Conservation (phyloP, 2,888 invertebrate genomes). For the Drosophila mimetica region DNA sequence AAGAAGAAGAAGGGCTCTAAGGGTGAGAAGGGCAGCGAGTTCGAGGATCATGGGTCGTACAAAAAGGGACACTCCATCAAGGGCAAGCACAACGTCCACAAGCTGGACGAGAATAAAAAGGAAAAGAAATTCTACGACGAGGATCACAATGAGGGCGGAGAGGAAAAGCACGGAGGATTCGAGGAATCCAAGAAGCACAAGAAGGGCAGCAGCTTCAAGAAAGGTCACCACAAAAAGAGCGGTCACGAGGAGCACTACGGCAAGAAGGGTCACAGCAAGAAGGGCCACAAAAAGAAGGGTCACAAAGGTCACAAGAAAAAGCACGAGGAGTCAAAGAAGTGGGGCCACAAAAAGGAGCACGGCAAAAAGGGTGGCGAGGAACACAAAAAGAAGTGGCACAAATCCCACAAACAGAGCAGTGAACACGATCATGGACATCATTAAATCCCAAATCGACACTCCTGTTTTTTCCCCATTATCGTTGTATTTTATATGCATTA, state of each 20-base stretch:
- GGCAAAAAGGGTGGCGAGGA: conserved; percentile 92
- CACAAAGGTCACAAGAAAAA: conserved; percentile 92
- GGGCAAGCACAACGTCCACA: conserved; percentile 93
- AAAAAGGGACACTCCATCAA: conserved; percentile 94
- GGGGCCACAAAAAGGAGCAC: conserved; percentile 89
- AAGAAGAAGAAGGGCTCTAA: conserved; percentile 86
- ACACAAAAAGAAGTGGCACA: conserved; percentile 91
- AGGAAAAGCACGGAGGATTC: conserved; percentile 92
- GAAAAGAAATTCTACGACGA: conserved; percentile 95
- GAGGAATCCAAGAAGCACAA: conserved; percentile 92
- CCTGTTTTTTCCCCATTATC: background rate
- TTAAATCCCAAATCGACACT: background rate
- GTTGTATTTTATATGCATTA: conserved; percentile 25
- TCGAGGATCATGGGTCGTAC: conserved; percentile 87
- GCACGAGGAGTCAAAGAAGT: conserved; percentile 91
- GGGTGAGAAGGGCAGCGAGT: conserved; percentile 85
- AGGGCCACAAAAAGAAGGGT: conserved; percentile 92
- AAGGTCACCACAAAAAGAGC: conserved; percentile 91
- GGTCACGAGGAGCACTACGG: conserved; percentile 92
- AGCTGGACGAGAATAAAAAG: conserved; percentile 93
- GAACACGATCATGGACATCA: conserved; percentile 70
- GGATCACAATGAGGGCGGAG: conserved; percentile 92
- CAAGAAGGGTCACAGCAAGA: conserved; percentile 91
- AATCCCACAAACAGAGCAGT: conserved; percentile 85
- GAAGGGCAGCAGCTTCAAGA: conserved; percentile 92